Percentiles rank a stretch among this genome's conserved stretches.
Conservation (phyloP, 2,888 invertebrate species). For the Polyploca ridens region DNA sequence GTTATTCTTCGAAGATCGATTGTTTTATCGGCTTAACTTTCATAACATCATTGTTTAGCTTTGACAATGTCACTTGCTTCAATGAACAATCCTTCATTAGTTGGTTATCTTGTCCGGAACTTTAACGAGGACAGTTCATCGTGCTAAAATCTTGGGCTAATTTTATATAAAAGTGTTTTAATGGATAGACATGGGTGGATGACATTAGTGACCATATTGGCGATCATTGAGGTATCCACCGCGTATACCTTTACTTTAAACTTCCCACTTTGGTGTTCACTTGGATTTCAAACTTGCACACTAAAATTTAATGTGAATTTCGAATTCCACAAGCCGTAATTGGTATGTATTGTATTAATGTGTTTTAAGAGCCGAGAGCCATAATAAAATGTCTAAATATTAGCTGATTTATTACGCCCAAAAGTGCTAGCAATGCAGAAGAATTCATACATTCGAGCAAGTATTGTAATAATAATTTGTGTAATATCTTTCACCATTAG, state of each 20-base stretch:
- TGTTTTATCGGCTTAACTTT: conserved; percentile 19
- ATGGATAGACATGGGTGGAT: conserved; percentile 25
- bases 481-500: too few species aligned
- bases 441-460: too few species aligned
- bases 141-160: background rate
- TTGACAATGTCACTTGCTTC: conserved; percentile 23
- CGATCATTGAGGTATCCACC: conserved; percentile 51
- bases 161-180: background rate
- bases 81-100: conserved; percentile 21
- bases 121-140: background rate
- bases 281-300: conserved; percentile 40
- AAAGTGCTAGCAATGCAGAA: too few species aligned
- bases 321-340: conserved; percentile 29
- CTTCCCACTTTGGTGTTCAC: conserved; percentile 47
- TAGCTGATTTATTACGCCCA: too few species aligned
- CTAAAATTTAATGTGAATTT: conserved; percentile 46
- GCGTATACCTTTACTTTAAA: conserved; percentile 46
- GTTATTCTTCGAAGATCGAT: conserved; percentile 9
- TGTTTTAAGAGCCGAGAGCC: background rate
- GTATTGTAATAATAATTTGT: too few species aligned
- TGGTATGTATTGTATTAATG: conserved; percentile 34
- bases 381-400: background rate
- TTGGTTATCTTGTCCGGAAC: conserved; percentile 18
- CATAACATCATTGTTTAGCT: conserved; percentile 35
- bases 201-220: conserved; percentile 36